These are phyloP conservation scores for Piprites chloris DNA, from an alignment of 2,113 vertebrate species.

Conservation along the genomic window DNA sequence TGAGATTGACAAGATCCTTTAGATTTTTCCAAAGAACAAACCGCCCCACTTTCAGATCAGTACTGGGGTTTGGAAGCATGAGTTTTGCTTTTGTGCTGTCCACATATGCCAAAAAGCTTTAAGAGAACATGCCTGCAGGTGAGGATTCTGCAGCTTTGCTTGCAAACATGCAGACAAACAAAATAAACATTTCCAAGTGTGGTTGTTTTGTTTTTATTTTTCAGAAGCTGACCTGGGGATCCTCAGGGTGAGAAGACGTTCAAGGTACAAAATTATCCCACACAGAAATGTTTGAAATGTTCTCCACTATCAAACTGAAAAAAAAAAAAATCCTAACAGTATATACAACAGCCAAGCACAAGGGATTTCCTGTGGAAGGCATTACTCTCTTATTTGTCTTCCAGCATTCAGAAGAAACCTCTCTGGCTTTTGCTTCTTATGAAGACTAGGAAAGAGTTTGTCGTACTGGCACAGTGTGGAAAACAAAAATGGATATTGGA, in stretches of 20 bases:
- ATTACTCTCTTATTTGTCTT: background rate
- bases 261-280: background rate
- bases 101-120: background rate
- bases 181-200: background rate
- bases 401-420: background rate
- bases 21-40: background rate
- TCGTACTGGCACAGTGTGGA: background rate
- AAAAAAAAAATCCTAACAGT: background rate
- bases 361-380: background rate
- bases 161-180: background rate
- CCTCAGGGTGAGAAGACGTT: background rate
- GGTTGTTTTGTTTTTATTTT: too few species aligned
- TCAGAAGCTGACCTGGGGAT: background rate
- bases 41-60: background rate
- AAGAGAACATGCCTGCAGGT: background rate
- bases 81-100: background rate
- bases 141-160: background rate
- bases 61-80: background rate
- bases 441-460: background rate
- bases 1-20: background rate
- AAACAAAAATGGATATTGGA: background rate
- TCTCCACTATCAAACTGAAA: background rate
- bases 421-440: background rate
- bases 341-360: background rate
- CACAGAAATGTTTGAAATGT: background rate